Evolutionary conservation across 2,113 vertebrate species (phyloP).

Genomic region (Cathartes aura): DNA sequence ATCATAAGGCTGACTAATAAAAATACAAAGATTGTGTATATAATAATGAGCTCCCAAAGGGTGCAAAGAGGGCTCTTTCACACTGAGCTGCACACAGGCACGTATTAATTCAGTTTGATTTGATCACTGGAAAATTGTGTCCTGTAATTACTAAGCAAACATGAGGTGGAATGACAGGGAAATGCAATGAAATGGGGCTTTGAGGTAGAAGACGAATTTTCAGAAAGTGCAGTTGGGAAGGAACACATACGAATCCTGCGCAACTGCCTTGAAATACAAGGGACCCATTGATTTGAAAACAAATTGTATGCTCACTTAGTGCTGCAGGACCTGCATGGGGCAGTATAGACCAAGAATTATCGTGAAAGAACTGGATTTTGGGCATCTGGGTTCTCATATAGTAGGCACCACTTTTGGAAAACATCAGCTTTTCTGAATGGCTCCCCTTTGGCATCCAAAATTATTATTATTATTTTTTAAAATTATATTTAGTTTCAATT

Average conservation of each 20-base stretch:
- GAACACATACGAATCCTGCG: neutral
- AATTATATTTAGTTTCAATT: neutral
- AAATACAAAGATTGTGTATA: constrained; percentile 45
- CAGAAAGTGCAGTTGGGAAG: neutral
- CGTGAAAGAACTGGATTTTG: neutral
- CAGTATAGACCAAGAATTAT: constrained; percentile 32
- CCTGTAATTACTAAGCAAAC: constrained; percentile 64
- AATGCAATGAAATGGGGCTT: constrained; percentile 49
- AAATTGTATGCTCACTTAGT: neutral
- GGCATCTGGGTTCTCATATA: neutral
- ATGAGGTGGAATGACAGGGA: constrained; percentile 18
- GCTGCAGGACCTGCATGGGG: constrained; percentile 25
- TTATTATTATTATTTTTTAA: neutral
- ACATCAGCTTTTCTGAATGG: neutral
- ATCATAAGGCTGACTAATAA: constrained; percentile 62
- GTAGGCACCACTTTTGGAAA: neutral
- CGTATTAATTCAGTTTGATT: constrained; percentile 51
- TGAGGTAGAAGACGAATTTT: constrained; percentile 50
- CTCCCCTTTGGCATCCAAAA: neutral
- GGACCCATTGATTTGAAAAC: neutral
- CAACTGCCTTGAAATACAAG: neutral
- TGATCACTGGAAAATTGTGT: constrained; percentile 62
- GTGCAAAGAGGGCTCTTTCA: constrained; percentile 40
- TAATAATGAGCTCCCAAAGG: constrained; percentile 68
- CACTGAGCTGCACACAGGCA: constrained; percentile 23